Evolutionary conservation across 2,113 vertebrate species (phyloP).

Genomic region (Antennarius striatus): DNA sequence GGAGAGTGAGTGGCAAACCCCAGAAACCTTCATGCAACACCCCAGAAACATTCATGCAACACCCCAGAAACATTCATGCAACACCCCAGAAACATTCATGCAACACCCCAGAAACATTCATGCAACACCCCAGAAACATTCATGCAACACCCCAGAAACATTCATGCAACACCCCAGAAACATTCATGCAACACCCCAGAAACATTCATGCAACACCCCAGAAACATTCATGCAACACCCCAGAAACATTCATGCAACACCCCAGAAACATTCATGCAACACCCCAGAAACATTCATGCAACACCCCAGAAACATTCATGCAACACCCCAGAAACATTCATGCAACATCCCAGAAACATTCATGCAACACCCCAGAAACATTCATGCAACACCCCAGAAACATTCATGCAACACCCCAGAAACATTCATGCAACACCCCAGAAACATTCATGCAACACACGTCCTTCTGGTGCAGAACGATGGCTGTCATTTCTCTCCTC

Average conservation of each 20-base stretch:
- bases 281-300: not conserved
- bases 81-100: not conserved
- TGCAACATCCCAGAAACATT: not conserved
- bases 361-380: not conserved
- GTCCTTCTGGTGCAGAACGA: not conserved
- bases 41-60: not conserved
- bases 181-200: not conserved
- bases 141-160: not conserved
- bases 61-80: not conserved
- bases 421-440: not conserved
- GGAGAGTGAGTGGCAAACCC: slow-evolving; percentile 90
- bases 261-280: not conserved
- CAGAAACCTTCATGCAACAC: not conserved
- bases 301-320: not conserved
- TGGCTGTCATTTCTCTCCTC: not conserved
- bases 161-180: not conserved
- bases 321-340: not conserved
- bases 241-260: not conserved
- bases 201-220: not conserved
- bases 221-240: not conserved
- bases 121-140: not conserved
- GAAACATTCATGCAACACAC: not conserved
- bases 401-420: not conserved
- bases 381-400: not conserved
- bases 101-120: not conserved